Conservation (phyloP, 2,888 invertebrate genomes). For the Drosophila lutescens region DNA sequence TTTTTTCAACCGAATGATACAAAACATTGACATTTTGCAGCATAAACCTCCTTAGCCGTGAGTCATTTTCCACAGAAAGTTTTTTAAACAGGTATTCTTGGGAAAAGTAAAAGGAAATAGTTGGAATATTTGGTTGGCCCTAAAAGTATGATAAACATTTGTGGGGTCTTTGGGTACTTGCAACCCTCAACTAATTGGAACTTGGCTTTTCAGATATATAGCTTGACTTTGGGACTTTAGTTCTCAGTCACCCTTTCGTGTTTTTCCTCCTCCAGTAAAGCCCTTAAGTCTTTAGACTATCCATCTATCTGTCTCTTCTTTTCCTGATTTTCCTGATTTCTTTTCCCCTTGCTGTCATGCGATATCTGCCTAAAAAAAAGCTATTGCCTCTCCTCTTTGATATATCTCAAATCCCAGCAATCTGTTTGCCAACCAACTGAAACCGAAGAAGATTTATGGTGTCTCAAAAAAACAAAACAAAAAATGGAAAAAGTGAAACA, state of each 20-base stretch:
- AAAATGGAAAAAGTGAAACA: conserved; percentile 11
- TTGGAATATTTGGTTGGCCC: conserved; percentile 7
- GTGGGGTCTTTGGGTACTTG: not conserved
- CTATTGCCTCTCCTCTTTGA: conserved; percentile 47
- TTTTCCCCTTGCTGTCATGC: conserved; percentile 13
- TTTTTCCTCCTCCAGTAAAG: conserved; percentile 4
- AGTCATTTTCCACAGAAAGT: conserved; percentile 30
- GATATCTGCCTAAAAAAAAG: conserved; percentile 29
- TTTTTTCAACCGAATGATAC: conserved; percentile 39
- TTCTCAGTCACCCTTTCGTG: conserved; percentile 7
- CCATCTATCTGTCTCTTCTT: conserved; percentile 33
- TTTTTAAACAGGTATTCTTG: conserved; percentile 20
- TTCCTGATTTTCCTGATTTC: conserved; percentile 17
- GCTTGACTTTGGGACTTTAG: conserved; percentile 21
- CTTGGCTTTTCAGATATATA: conserved; percentile 12
- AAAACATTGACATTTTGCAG: conserved; percentile 56
- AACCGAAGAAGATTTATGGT: conserved; percentile 77
- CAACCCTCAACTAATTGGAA: conserved; percentile 33
- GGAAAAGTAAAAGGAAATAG: conserved; percentile 1
- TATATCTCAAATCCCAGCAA: conserved; percentile 74
- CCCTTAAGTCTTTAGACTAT: conserved; percentile 36
- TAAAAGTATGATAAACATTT: conserved; percentile 30
- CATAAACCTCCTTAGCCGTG: conserved; percentile 16
- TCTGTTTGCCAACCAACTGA: conserved; percentile 73
- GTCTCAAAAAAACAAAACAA: conserved; percentile 36